These are phyloP conservation scores for Paramisgurnus dabryanus DNA, from an alignment of 2,113 vertebrate genomes.

Conservation along the genomic window DNA sequence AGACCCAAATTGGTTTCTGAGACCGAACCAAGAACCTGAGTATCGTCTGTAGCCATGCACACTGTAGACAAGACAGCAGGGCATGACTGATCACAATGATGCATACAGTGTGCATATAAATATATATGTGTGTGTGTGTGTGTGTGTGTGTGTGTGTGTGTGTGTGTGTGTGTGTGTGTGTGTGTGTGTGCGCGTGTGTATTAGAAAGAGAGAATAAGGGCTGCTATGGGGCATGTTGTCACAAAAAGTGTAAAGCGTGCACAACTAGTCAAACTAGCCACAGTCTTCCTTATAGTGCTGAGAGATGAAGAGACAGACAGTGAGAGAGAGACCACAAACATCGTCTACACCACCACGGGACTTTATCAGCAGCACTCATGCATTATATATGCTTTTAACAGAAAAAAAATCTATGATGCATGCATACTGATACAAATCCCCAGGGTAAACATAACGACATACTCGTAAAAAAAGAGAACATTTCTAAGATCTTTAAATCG, in stretches of 20 bases:
- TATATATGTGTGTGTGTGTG: no score
- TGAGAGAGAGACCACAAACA: conserved; percentile 5
- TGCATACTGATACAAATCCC: neutral
- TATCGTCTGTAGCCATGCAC: conserved; percentile 37
- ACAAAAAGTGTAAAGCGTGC: no score
- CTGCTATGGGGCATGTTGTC: no score
- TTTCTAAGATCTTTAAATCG: conserved; percentile 22
- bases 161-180: no score
- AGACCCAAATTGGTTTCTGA: conserved; percentile 47
- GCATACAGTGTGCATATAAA: neutral
- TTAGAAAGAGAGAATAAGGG: no score
- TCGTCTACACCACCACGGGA: conserved; percentile 1
- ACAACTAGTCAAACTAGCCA: no score
- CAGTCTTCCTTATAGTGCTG: neutral
- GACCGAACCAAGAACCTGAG: conserved; percentile 43
- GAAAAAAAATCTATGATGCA: conserved; percentile 21
- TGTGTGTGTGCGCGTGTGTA: no score
- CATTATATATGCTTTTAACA: conserved; percentile 31
- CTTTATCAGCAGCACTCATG: conserved; percentile 31
- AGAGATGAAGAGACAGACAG: neutral
- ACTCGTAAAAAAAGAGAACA: conserved; percentile 10
- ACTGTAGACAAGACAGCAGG: conserved; percentile 32
- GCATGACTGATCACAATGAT: conserved; percentile 41
- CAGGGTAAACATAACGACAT: conserved; percentile 6
- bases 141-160: no score